Evolutionary conservation across 2,888 invertebrate genomes (phyloP).

Genomic region (Diaprepes abbreviatus): DNA sequence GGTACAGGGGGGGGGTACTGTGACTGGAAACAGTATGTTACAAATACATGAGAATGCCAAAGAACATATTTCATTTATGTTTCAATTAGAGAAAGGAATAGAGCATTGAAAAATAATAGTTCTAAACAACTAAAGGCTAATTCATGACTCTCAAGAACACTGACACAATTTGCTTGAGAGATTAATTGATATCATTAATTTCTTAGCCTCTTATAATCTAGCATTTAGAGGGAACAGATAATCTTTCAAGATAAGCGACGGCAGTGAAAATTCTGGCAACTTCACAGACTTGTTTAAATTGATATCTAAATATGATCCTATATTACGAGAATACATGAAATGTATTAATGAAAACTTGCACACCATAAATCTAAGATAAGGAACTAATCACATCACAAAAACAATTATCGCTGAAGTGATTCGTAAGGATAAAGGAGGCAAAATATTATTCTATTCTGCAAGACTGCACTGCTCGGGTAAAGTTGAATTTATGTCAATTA

Average conservation of each 20-base stretch:
- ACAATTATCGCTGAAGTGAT: too few species aligned
- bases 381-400: too few species aligned
- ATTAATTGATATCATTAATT: constrained; percentile 44
- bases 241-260: constrained; percentile 33
- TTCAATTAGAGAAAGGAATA: constrained; percentile 47
- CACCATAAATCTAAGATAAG: too few species aligned
- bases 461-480: constrained; percentile 41
- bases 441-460: too few species aligned
- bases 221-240: constrained; percentile 45
- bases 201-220: constrained; percentile 41
- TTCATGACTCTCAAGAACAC: constrained; percentile 33
- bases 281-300: constrained; percentile 17
- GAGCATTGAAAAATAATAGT: constrained; percentile 42
- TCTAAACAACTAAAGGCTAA: constrained; percentile 25
- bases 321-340: constrained; percentile 5
- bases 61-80: constrained; percentile 27
- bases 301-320: constrained; percentile 27
- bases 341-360: constrained; percentile 9
- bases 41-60: constrained; percentile 44
- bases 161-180: constrained; percentile 22
- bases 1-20: constrained; percentile 38
- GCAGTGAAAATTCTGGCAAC: background rate
- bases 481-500: constrained; percentile 41
- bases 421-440: too few species aligned
- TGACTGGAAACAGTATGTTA: constrained; percentile 46